Percentiles rank a stretch among this genome's conserved stretches.
Evolutionary conservation across 2,797 vertebrate species (phyloP).

Genomic region (Rhynchotus rufescens): DNA sequence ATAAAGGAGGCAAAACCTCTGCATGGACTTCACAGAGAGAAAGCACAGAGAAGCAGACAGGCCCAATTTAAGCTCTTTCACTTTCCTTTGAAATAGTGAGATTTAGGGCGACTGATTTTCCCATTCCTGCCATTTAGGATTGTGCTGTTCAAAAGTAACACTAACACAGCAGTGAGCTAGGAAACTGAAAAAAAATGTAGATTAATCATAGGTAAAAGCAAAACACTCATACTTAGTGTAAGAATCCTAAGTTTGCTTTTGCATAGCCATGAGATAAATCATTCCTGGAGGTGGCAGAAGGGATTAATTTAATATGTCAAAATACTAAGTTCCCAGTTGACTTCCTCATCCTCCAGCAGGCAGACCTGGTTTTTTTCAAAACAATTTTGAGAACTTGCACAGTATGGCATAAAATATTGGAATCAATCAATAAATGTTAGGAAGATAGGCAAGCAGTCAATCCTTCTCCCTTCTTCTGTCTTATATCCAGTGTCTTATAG

Average conservation of each 20-base stretch:
- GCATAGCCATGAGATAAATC: background rate
- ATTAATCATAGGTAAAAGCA: background rate
- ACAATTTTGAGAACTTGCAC: background rate
- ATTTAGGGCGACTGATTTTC: background rate
- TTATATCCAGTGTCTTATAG: background rate
- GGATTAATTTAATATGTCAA: constrained; percentile 5
- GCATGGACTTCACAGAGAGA: fast-evolving
- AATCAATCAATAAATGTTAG: background rate
- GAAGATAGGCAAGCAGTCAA: background rate
- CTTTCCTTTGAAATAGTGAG: background rate
- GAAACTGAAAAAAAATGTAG: background rate
- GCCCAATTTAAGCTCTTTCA: background rate
- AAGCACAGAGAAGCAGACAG: background rate
- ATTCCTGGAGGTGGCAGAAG: background rate
- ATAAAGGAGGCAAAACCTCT: background rate
- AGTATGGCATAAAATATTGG: background rate
- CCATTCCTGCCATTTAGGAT: background rate
- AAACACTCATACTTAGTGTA: background rate
- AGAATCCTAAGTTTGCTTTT: constrained; percentile 9
- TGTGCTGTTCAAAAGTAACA: background rate
- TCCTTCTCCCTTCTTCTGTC: background rate
- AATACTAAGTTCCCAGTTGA: background rate
- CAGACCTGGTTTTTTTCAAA: background rate
- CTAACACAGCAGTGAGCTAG: background rate
- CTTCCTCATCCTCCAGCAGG: background rate